Conservation (phyloP, 1,140 invertebrate genomes). For the Brachionus plicatilis region DNA sequence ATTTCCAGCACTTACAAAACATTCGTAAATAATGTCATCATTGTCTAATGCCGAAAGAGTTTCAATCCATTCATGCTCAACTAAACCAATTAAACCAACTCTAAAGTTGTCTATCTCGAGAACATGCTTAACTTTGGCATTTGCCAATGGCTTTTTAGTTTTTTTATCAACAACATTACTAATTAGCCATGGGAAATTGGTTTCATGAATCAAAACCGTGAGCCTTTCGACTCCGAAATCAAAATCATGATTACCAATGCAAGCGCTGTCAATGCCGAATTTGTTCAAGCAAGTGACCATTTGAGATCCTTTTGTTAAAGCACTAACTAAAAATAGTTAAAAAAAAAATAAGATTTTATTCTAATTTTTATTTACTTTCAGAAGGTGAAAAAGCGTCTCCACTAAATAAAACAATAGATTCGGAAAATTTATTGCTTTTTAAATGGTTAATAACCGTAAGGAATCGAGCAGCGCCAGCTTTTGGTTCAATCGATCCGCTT, state of each 20-base stretch:
- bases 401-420: conserved; percentile 78
- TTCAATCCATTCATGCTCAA: conserved; percentile 81
- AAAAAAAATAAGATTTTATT: not conserved
- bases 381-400: conserved; percentile 82
- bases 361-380: conserved; percentile 65
- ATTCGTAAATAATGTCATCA: conserved; percentile 76
- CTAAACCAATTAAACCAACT: conserved; percentile 67
- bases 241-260: conserved; percentile 88
- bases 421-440: conserved; percentile 52
- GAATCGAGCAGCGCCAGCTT: conserved; percentile 76
- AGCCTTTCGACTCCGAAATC: conserved; percentile 83
- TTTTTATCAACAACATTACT: conserved; percentile 83
- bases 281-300: conserved; percentile 81
- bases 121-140: conserved; percentile 72
- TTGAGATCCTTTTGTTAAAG: conserved; percentile 84
- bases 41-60: conserved; percentile 79
- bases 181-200: conserved; percentile 84
- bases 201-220: conserved; percentile 66
- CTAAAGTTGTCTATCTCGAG: conserved; percentile 60
- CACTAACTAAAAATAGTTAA: conserved; percentile 68
- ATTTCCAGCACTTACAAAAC: conserved; percentile 73
- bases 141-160: conserved; percentile 71
- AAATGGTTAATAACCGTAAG: conserved; percentile 70
- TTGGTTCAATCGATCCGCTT: conserved; percentile 63
- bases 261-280: conserved; percentile 73